These are phyloP conservation scores for Apeltes quadracus DNA, from an alignment of 2,113 vertebrate genomes.

Conservation along the genomic window DNA sequence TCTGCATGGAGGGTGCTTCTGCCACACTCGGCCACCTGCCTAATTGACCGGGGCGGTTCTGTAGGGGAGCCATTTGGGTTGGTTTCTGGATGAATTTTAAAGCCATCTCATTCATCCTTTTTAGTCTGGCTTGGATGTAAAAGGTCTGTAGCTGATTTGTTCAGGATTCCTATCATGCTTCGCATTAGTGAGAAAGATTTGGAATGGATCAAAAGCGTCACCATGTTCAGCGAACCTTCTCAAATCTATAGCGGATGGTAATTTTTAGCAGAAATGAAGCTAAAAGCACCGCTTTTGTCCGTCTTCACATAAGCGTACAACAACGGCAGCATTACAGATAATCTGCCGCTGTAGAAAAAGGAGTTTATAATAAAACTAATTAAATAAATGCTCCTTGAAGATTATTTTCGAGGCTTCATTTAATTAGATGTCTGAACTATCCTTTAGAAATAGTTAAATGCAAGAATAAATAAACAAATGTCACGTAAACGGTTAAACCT, in stretches of 20 bases:
- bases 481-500: not conserved
- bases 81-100: slow-evolving; percentile 12
- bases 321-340: not conserved
- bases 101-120: not conserved
- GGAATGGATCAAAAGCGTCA: not conserved
- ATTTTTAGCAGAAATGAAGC: not conserved
- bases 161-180: not conserved
- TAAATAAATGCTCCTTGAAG: not conserved
- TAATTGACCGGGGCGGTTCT: slow-evolving; percentile 33
- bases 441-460: not conserved
- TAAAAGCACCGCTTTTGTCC: not conserved
- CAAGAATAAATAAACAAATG: not conserved
- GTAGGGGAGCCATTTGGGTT: slow-evolving; percentile 4
- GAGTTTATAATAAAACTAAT: not conserved
- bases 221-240: not conserved
- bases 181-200: not conserved
- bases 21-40: slow-evolving; percentile 34
- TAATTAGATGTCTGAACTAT: not conserved
- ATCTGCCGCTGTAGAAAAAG: not conserved
- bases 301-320: not conserved
- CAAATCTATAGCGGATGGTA: not conserved
- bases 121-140: not conserved
- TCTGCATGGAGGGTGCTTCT: slow-evolving; percentile 28
- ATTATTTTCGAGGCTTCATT: slow-evolving; percentile 7
- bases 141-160: not conserved